Evolutionary conservation across 2,113 vertebrate species (phyloP).

Genomic region (Pedionomus torquatus): DNA sequence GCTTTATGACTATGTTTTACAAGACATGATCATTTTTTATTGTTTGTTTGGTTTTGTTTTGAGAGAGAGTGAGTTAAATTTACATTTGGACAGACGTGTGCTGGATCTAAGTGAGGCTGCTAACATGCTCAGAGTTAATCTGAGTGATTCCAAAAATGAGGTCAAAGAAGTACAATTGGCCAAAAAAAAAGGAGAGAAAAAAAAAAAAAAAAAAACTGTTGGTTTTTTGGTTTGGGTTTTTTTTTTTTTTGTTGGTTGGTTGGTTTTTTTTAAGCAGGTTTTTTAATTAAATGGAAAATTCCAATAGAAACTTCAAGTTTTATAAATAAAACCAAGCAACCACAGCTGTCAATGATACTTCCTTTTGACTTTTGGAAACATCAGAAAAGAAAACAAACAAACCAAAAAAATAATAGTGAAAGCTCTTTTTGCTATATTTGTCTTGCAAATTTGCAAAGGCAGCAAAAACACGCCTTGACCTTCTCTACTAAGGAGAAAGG

Average conservation of each 20-base stretch:
- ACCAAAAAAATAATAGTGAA: neutral
- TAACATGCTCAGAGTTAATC: neutral
- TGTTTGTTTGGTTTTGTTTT: neutral
- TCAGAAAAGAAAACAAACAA: neutral
- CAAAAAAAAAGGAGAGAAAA: neutral
- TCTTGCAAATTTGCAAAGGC: neutral
- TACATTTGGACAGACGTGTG: neutral
- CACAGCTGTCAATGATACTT: neutral
- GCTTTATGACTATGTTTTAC: slow-evolving; percentile 2
- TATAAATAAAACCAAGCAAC: neutral
- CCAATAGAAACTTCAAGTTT: neutral
- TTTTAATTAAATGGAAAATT: neutral
- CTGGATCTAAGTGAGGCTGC: neutral
- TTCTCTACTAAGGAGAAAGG: neutral
- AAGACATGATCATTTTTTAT: neutral
- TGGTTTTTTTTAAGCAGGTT: neutral
- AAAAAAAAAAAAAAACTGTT: neutral
- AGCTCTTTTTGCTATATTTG: neutral
- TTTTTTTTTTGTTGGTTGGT: neutral
- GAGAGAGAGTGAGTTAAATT: neutral
- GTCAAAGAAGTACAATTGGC: neutral
- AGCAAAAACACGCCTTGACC: neutral
- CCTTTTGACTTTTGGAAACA: neutral
- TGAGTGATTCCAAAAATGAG: neutral
- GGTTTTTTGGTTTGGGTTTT: too few species aligned